A percentile compares a stretch with the other conserved stretches of the same genome.
Evolutionary conservation across 2,797 vertebrate species (phyloP).

Genomic region (Hyperoplus lanceolatus): DNA sequence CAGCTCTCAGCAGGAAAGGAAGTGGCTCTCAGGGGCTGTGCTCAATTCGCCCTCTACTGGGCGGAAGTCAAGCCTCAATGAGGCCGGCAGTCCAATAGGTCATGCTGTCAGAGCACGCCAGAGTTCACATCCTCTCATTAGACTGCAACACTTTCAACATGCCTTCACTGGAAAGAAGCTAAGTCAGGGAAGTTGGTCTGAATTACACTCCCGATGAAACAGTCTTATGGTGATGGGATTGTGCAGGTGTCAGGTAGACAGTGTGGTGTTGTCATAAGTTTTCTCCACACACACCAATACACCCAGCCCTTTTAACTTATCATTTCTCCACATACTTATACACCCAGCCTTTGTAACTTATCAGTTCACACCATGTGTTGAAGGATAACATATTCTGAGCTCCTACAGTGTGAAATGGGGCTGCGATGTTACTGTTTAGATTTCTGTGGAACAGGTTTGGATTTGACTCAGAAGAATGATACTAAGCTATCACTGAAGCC

Average conservation of each 20-base stretch:
- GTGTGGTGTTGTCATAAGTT: conserved; percentile 26
- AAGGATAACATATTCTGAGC: conserved; percentile 63
- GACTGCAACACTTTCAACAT: conserved; percentile 71
- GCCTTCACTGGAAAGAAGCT: conserved; percentile 47
- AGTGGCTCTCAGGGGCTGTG: conserved; percentile 79
- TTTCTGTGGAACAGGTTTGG: conserved; percentile 28
- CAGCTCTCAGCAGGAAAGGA: conserved; percentile 86
- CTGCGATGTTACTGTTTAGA: conserved; percentile 28
- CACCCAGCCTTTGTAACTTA: conserved; percentile 3
- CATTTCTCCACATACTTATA: conserved; percentile 10
- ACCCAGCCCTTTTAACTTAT: not conserved
- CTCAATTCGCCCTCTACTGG: conserved; percentile 86
- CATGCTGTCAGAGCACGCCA: conserved; percentile 81
- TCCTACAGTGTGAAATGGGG: conserved; percentile 45
- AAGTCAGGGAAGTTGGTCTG: conserved; percentile 55
- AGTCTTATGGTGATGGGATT: conserved; percentile 30
- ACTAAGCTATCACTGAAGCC: not conserved
- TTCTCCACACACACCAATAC: conserved; percentile 3
- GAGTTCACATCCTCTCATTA: conserved; percentile 82
- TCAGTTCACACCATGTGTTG: conserved; percentile 58
- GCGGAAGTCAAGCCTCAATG: conserved; percentile 83
- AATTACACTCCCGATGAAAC: conserved; percentile 28
- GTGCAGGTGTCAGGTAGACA: conserved; percentile 62
- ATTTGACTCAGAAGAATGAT: conserved; percentile 30
- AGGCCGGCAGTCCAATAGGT: conserved; percentile 77